A percentile compares a stretch with the other conserved stretches of the same genome.
These are phyloP conservation scores for Phaetusa simplex DNA, from an alignment of 2,113 vertebrate genomes.

Conservation along the genomic window DNA sequence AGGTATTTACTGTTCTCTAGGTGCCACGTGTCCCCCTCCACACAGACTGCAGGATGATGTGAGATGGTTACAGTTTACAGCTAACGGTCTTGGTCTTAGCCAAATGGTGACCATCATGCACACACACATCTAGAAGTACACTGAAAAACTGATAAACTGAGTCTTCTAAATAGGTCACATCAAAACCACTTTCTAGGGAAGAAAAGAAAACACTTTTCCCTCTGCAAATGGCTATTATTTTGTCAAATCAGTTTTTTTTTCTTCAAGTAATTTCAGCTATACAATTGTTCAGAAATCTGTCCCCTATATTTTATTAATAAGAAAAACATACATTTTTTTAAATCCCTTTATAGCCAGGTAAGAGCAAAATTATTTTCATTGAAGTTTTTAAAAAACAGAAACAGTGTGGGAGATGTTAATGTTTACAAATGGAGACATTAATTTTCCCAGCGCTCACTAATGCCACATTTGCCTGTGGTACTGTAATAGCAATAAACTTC, in stretches of 20 bases:
- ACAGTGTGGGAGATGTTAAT: background rate
- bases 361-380: background rate
- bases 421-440: background rate
- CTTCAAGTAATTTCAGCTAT: background rate
- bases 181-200: background rate
- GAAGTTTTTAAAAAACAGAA: background rate
- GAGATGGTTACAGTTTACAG: background rate
- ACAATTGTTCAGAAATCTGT: background rate
- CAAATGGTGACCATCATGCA: background rate
- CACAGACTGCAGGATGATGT: background rate
- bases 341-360: background rate
- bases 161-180: background rate
- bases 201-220: background rate
- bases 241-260: background rate
- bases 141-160: background rate
- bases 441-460: background rate
- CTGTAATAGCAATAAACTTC: background rate
- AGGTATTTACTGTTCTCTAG: background rate
- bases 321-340: background rate
- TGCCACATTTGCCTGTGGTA: background rate
- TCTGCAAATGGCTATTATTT: background rate
- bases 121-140: background rate
- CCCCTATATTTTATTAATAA: background rate
- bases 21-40: accelerated
- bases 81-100: background rate